phyloP scores from a whole-genome alignment of 2,888 invertebrate species.

The Perithous albicinctus region DNA sequence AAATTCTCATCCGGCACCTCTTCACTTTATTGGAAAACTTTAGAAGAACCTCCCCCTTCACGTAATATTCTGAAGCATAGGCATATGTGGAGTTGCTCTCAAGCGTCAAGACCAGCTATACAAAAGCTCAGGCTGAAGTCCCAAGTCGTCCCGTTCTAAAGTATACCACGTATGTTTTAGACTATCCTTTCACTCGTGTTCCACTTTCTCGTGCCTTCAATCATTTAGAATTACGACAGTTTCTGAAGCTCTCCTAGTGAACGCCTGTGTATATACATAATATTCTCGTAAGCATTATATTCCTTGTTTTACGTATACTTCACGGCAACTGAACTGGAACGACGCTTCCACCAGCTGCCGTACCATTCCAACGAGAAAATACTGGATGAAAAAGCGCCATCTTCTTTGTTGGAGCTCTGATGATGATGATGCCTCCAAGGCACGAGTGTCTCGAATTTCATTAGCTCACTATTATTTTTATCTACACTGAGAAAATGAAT shows the following conservation, averaged over 20 bases:
- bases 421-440: neutral
- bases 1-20: neutral
- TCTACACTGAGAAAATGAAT: no score
- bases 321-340: neutral
- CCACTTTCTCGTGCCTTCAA: slow-evolving; percentile 23
- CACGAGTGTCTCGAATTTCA: neutral
- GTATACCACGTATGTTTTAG: neutral
- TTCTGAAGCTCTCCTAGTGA: neutral
- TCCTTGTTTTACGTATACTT: slow-evolving; percentile 1
- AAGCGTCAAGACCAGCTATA: slow-evolving; percentile 17
- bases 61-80: slow-evolving; percentile 15
- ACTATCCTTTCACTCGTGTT: neutral
- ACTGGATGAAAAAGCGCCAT: neutral
- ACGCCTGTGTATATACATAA: slow-evolving; percentile 6
- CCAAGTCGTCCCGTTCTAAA: neutral
- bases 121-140: slow-evolving; percentile 16
- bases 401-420: neutral
- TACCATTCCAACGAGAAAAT: neutral
- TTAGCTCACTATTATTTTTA: neutral
- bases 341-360: neutral
- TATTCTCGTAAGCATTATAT: slow-evolving; percentile 2
- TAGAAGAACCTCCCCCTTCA: slow-evolving; percentile 13
- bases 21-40: slow-evolving; percentile 39
- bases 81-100: slow-evolving; percentile 36
- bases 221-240: slow-evolving; percentile 33